phyloP scores from a whole-genome alignment of 1,140 invertebrate genomes.

The Teleogryllus occipitalis region DNA sequence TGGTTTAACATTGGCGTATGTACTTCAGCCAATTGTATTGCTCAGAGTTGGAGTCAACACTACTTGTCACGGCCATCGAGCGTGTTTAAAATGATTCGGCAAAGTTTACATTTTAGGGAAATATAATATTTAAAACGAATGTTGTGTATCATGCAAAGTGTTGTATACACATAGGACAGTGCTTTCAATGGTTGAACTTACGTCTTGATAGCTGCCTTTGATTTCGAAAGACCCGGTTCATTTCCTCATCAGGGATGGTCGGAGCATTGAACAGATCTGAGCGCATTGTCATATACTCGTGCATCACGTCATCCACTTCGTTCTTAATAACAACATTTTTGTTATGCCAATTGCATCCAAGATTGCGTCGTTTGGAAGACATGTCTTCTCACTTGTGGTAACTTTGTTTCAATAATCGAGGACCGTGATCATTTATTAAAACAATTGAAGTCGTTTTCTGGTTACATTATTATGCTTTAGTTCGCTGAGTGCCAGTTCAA shows the following conservation, averaged over 20 bases:
- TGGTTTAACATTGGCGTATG: too few species aligned
- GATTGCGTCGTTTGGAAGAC: background rate
- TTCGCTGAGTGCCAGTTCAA: too few species aligned
- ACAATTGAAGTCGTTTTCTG: too few species aligned
- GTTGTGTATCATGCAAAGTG: too few species aligned
- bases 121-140: too few species aligned
- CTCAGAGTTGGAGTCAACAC: too few species aligned
- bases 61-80: too few species aligned
- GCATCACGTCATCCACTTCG: background rate
- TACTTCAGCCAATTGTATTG: too few species aligned
- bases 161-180: background rate
- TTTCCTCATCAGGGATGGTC: background rate
- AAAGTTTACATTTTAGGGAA: too few species aligned
- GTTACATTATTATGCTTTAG: too few species aligned
- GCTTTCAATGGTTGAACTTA: background rate
- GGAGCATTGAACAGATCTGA: background rate
- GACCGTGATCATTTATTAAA: background rate
- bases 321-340: background rate
- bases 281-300: background rate
- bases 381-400: background rate
- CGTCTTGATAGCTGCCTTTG: background rate
- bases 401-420: conserved; percentile 1
- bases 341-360: background rate
- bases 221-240: background rate
- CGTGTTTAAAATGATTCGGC: too few species aligned